Percentiles rank a stretch among this genome's conserved stretches.
Evolutionary conservation across 2,797 vertebrate genomes (phyloP).

Genomic region (Adelosebastes latens): DNA sequence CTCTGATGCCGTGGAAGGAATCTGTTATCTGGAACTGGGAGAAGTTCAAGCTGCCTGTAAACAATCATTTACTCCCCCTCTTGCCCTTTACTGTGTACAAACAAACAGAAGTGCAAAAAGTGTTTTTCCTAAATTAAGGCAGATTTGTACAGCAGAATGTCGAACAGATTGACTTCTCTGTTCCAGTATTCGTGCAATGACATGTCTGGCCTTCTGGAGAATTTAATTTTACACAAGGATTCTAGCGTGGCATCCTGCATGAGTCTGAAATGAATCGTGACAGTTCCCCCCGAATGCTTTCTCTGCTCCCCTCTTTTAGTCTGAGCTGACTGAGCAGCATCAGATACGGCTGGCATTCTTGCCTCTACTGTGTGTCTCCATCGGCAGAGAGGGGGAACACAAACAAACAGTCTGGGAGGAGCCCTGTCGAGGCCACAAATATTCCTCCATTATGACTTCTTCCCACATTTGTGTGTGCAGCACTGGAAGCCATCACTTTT

Average conservation of each 20-base stretch:
- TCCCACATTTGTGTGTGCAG: conserved; percentile 64
- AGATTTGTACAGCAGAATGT: conserved; percentile 6
- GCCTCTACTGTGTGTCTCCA: conserved; percentile 56
- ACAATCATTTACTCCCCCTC: conserved; percentile 57
- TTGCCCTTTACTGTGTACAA: conserved; percentile 42
- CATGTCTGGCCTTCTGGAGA: conserved; percentile 39
- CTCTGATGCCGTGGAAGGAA: conserved; percentile 55
- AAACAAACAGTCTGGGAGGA: conserved; percentile 79
- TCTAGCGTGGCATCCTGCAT: conserved; percentile 46
- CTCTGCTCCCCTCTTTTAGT: conserved; percentile 37
- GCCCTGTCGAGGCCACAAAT: conserved; percentile 68
- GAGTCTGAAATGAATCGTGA: conserved; percentile 71
- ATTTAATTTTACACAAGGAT: conserved; percentile 53
- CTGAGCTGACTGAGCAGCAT: conserved; percentile 71
- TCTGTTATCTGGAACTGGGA: conserved; percentile 72
- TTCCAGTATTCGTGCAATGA: conserved; percentile 13
- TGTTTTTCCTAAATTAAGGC: conserved; percentile 10
- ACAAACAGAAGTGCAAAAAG: conserved; percentile 35
- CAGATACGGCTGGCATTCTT: conserved; percentile 72
- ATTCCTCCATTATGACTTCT: conserved; percentile 72
- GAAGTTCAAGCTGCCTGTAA: conserved; percentile 63
- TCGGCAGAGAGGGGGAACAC: conserved; percentile 69
- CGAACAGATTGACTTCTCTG: background rate
- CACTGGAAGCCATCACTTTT: conserved; percentile 47
- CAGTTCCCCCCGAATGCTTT: conserved; percentile 57